Base-by-base conservation (phyloP, 2,888 invertebrate genomes). In the Hecatera dysodea region DNA sequence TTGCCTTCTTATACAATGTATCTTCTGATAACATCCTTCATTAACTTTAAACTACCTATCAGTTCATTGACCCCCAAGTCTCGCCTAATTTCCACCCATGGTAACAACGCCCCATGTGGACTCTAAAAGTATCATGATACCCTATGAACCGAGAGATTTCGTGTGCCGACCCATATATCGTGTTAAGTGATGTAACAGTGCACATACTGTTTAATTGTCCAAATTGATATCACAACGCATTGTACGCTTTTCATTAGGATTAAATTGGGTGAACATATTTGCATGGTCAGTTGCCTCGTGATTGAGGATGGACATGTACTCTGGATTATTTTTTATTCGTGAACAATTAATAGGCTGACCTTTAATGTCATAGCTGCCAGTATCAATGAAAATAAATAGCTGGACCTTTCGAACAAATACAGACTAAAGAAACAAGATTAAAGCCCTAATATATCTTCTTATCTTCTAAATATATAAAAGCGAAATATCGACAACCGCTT, bases 211-310 rank as follows among this genome's bases (percentile, higher is more conserved):
- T 73, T 84, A 86, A 86, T 83, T 83, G 80, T 76, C 62, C 72
- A 83, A 86, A 83, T 86, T 85, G 82, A 82, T 80, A 86, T 82
- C 68, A 83, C 81, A 74, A 71, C 75, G 71, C 53, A 71, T 55
- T 33, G 59, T 69, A 67, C 65, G 62, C 79, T 72, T 77, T 81
- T 64, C 69, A 82, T 81, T 83, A 75, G 75, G 70, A 74, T 85
- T 85, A 80, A 77, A 80, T 78, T 76, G 77, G 63, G 52, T 24
- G 75, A 66, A 72, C 65, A 33, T 63, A 68, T 84, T 80, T 80
- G 70, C 77, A 81, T 78, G 72, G 70, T 60, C 69, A 75, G 68
- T 70, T 50, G 52, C 39, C 48, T 72, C 50, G 46, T 75, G 70
- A 80, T 73, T 68, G 67, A 61, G 46, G 22, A 39, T 56, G 11